phyloP scores from a whole-genome alignment of 2,797 vertebrate genomes.

The Antennarius maculatus region DNA sequence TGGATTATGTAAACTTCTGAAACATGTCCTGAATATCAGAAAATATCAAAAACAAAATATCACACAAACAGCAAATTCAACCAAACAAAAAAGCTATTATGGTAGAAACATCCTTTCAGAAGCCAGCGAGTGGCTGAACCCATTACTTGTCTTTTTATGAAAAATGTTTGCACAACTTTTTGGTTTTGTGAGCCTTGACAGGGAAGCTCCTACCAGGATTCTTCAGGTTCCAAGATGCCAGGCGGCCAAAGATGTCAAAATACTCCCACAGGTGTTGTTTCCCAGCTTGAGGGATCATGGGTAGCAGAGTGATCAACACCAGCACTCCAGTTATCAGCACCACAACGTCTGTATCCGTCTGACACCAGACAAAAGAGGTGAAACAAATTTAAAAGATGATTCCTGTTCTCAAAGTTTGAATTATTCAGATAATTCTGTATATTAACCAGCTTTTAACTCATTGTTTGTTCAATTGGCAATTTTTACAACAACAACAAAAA shows the following conservation, averaged over 20 bases:
- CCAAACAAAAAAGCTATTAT: neutral
- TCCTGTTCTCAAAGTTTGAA: no score
- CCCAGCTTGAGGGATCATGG: slow-evolving; percentile 98
- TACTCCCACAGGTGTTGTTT: slow-evolving; percentile 98
- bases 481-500: no score
- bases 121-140: neutral
- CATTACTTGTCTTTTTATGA: neutral
- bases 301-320: slow-evolving; percentile 96
- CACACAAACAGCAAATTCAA: neutral
- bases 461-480: no score
- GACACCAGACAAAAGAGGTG: slow-evolving; percentile 2
- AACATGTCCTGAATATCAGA: slow-evolving; percentile 84
- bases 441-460: no score
- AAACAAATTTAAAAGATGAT: neutral
- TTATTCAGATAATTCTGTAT: no score
- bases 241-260: slow-evolving; percentile 97
- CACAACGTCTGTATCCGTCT: slow-evolving; percentile 96
- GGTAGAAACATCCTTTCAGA: neutral
- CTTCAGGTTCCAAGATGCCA: slow-evolving; percentile 96
- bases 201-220: slow-evolving; percentile 86
- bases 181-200: neutral
- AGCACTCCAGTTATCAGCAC: slow-evolving; percentile 97
- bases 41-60: slow-evolving; percentile 9
- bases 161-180: neutral
- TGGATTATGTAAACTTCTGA: slow-evolving; percentile 95